These are phyloP conservation scores for Platorchestia sp. DNA, from an alignment of 1,140 invertebrate species.

Conservation along the genomic window DNA sequence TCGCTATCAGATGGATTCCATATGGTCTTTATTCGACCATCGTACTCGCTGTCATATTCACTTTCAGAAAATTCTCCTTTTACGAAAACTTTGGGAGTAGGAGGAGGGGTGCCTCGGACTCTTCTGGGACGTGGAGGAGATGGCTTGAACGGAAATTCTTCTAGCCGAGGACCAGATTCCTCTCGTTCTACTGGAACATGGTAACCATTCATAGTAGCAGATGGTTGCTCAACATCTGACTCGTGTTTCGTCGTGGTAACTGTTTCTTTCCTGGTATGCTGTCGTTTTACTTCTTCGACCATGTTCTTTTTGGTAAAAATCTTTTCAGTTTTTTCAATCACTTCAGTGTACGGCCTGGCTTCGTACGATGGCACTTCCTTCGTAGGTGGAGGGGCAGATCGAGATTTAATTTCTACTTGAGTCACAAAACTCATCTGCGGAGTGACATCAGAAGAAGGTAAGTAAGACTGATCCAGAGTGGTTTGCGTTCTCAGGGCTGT, in stretches of 20 bases:
- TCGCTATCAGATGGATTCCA: conserved; percentile 71
- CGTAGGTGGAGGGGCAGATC: neutral
- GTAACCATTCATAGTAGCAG: conserved; percentile 16
- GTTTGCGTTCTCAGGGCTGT: too few relatives aligned
- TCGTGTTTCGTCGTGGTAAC: neutral
- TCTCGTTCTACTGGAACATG: neutral
- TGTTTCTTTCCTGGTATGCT: conserved; percentile 33
- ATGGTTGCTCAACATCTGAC: neutral
- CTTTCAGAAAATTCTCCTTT: conserved; percentile 80
- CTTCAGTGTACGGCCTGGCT: conserved; percentile 20
- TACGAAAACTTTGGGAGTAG: conserved; percentile 78
- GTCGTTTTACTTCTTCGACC: conserved; percentile 3
- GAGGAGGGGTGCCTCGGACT: conserved; percentile 71
- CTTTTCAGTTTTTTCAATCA: conserved; percentile 44
- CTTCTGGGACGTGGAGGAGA: conserved; percentile 69
- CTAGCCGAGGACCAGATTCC: conserved; percentile 65
- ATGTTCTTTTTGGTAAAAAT: conserved; percentile 42
- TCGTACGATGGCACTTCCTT: neutral
- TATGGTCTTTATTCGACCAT: conserved; percentile 76
- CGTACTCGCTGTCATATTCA: conserved; percentile 83
- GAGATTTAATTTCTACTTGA: neutral
- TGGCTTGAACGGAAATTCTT: conserved; percentile 73
- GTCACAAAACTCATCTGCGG: neutral
- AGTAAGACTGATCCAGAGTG: neutral
- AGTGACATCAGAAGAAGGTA: neutral